Evolutionary conservation across 64 coral and sea anemone genomes (phyloP), one percentile per base, ranked within the genome.

Genomic region (Actinia tenebrosa): DNA sequence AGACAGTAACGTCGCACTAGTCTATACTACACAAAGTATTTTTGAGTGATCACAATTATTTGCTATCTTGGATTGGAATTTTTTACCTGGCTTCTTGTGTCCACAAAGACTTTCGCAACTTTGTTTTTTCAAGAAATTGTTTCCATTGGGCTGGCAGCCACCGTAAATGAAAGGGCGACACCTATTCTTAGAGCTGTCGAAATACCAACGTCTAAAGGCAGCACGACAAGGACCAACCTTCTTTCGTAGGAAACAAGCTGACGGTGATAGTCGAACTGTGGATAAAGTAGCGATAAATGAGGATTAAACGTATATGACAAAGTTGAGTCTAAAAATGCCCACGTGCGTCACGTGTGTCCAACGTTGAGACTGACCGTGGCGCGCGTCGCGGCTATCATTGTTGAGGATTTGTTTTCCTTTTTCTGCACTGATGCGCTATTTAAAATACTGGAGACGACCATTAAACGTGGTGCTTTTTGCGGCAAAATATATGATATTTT

Each of bases 111-210:
- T 77, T 53, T 55, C 10, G 45, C 86, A 87, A 56, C 44, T 66
- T 37, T 77, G 5, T 2, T 52, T 69, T 16, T 69, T 55, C 19
- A 50, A 13, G 25, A 87, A 87, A 18, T 87, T 87, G 16, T 87
- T 87, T 26, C 71, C 53, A 54, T 87, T 87, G 3, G 60, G 69
- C 68, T 87, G 66, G n/a, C 86, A 87, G 19, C 86, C 86, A 26
- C 86, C 86, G 52, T 87, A 87, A 77, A 75, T 71, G 47, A 87
- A 87, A 27, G 23, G 1, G 3, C 60, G 59, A 66, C 86, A 87
- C 14, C 53, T 69, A 3, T 75, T 27, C 19, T 16, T 52, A 5
- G 42, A 59, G 46, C 7, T 87, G 68, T 87, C 69, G 64, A 75
- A 87, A 77, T 23, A 78, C 60, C 45, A 87, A 16, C 86, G 69